A percentile compares a stretch with the other conserved stretches of the same genome.
phyloP scores from a whole-genome alignment of 2,797 vertebrate species.

The Acipenser ruthenus region DNA sequence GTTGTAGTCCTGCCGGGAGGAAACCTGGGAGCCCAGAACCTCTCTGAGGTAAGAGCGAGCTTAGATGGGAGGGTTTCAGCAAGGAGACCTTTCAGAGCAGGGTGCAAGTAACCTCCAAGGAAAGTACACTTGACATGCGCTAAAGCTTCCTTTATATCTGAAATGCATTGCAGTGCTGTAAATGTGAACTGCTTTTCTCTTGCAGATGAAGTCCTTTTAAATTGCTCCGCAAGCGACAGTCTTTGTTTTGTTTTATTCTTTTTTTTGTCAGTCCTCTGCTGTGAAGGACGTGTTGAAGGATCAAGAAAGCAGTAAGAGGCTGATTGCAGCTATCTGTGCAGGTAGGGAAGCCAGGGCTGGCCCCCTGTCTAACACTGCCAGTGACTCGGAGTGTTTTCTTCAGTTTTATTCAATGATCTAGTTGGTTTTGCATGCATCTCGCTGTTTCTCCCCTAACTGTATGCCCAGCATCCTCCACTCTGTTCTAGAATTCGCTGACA shows the following conservation, averaged over 20 bases:
- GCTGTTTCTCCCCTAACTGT: neutral
- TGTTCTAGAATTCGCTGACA: too few relatives aligned
- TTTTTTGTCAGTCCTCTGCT: constrained; percentile 64
- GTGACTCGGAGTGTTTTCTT: neutral
- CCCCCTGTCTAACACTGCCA: neutral
- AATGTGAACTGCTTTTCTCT: too few relatives aligned
- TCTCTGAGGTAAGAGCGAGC: constrained; percentile 74
- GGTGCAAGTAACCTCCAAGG: too few relatives aligned
- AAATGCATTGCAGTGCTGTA: too few relatives aligned
- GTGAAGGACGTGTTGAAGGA: constrained; percentile 88
- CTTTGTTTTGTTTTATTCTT: constrained; percentile 15
- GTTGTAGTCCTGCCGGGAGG: constrained; percentile 90
- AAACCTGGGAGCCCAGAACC: constrained; percentile 83
- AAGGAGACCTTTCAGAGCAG: neutral
- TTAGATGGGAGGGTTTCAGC: neutral
- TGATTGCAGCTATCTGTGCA: constrained; percentile 97
- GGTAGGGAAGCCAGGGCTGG: constrained; percentile 54
- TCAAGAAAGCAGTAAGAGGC: constrained; percentile 81
- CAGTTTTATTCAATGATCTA: neutral
- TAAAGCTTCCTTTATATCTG: too few relatives aligned
- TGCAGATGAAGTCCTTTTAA: too few relatives aligned
- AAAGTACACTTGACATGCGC: too few relatives aligned
- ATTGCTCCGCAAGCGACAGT: too few relatives aligned
- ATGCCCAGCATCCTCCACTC: too few relatives aligned
- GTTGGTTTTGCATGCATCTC: neutral